phyloP scores from a whole-genome alignment of 2,797 vertebrate genomes.

The Pipistrellus kuhlii region DNA sequence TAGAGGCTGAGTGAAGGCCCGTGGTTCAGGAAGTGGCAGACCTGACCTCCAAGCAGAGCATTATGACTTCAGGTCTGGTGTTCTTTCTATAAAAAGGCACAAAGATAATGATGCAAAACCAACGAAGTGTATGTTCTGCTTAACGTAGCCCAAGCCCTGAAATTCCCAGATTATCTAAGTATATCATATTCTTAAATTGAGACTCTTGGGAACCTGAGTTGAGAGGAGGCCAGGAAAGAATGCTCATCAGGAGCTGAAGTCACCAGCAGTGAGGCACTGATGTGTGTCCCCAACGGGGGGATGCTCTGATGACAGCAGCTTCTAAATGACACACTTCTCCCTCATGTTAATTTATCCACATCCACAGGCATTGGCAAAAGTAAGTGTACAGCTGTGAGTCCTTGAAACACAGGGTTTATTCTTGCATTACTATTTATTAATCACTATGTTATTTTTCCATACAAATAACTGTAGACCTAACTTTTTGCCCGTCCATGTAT shows the following conservation, averaged over 20 bases:
- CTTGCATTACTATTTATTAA: not conserved
- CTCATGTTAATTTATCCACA: not conserved
- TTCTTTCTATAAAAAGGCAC: not conserved
- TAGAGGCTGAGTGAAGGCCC: not conserved
- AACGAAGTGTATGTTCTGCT: not conserved
- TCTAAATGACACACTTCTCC: not conserved
- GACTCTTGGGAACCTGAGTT: not conserved
- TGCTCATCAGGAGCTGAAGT: not conserved
- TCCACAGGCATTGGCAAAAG: not conserved
- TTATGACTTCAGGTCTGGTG: not conserved
- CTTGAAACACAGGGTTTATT: not conserved
- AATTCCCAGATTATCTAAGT: constrained; percentile 32
- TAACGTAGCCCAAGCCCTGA: not conserved
- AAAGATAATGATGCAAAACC: not conserved
- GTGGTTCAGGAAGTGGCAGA: not conserved
- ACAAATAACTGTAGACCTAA: not conserved
- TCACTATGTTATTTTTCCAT: not conserved
- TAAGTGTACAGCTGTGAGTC: not conserved
- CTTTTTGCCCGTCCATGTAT: not conserved
- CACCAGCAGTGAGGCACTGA: not conserved
- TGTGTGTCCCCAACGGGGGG: not conserved
- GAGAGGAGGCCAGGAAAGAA: not conserved
- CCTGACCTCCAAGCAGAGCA: not conserved
- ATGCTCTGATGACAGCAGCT: not conserved
- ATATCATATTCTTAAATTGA: not conserved